phyloP scores from a whole-genome alignment of 2,797 vertebrate species.

The Masticophis lateralis region DNA sequence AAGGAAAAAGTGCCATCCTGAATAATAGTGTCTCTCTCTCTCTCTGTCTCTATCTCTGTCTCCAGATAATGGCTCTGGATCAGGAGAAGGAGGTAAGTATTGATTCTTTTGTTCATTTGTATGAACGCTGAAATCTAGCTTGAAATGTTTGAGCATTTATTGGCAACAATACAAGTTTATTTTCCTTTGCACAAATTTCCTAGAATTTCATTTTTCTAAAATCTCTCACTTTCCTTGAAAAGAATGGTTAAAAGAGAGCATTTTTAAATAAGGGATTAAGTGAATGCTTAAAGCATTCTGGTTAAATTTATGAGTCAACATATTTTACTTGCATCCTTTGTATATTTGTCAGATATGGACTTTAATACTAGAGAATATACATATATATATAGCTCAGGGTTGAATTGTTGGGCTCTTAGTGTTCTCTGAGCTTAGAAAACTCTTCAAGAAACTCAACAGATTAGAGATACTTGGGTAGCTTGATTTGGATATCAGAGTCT shows the following conservation, averaged over 20 bases:
- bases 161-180: not conserved
- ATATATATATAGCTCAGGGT: not conserved
- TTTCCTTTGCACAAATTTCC: not conserved
- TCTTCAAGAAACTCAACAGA: not conserved
- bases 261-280: not conserved
- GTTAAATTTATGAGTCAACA: not conserved
- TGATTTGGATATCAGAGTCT: not conserved
- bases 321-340: not conserved
- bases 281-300: not conserved
- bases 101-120: conserved; percentile 7
- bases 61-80: conserved; percentile 89
- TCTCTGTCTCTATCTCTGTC: conserved; percentile 46
- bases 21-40: conserved; percentile 6
- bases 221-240: not conserved
- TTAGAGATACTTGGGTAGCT: not conserved
- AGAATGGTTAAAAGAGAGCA: not conserved
- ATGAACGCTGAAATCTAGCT: not conserved
- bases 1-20: conserved; percentile 27
- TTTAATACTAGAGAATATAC: not conserved
- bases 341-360: not conserved
- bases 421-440: not conserved
- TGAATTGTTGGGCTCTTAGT: not conserved
- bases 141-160: not conserved
- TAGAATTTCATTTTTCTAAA: not conserved
- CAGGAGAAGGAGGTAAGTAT: conserved; percentile 87